Conservation (phyloP, 2,113 vertebrate genomes). For the Eptesicus fuscus region DNA sequence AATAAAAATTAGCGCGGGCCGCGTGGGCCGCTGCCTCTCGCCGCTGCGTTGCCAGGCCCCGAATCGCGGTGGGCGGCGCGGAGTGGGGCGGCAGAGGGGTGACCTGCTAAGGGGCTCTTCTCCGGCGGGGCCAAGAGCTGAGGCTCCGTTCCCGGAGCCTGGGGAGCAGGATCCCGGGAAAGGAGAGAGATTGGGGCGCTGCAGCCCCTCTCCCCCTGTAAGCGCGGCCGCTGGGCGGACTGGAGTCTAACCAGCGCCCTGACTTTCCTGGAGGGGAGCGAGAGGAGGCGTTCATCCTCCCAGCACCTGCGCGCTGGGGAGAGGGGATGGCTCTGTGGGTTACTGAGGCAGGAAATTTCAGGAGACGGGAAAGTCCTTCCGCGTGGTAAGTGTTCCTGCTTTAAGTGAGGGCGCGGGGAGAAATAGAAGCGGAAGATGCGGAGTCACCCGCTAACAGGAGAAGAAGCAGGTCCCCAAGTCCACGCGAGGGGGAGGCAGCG, state of each 20-base stretch:
- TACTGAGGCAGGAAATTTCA: neutral
- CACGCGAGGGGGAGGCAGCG: fast-evolving
- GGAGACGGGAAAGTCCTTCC: neutral
- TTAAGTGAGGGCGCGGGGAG: fast-evolving
- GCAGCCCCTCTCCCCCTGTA: neutral
- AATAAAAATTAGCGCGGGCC: slow-evolving; percentile 86
- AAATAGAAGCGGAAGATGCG: too few relatives aligned
- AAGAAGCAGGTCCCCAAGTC: neutral
- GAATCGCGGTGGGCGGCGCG: fast-evolving
- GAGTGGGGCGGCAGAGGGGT: neutral
- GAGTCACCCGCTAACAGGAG: neutral
- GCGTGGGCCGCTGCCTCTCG: neutral
- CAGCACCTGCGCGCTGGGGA: neutral
- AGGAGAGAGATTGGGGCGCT: neutral
- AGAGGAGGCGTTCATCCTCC: neutral
- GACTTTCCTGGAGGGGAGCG: too few relatives aligned
- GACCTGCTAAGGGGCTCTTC: neutral
- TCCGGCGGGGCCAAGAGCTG: neutral
- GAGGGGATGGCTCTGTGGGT: neutral
- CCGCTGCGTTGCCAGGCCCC: neutral
- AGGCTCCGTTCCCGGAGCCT: neutral
- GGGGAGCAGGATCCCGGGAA: neutral
- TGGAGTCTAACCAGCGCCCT: fast-evolving
- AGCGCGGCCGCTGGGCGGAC: fast-evolving
- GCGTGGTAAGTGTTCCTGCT: neutral